Evolutionary conservation across 2,888 invertebrate species (phyloP).

Genomic region (Trichogramma evanescens): DNA sequence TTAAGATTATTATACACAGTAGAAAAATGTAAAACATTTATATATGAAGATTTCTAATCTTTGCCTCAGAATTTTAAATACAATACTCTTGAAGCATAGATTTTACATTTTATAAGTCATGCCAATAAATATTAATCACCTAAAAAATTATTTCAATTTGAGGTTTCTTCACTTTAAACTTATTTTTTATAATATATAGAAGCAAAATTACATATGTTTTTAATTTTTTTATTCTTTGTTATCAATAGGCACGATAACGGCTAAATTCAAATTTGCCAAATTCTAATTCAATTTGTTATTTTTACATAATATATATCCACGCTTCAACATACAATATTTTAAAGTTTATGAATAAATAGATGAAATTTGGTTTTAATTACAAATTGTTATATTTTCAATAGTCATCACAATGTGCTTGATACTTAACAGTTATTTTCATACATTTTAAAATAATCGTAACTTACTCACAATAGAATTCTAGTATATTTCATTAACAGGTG

Average conservation of each 20-base stretch:
- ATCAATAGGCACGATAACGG: constrained; percentile 40
- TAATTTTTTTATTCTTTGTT: constrained; percentile 15
- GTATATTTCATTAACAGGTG: too few relatives aligned
- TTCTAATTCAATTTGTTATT: constrained; percentile 12
- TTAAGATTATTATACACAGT: too few relatives aligned
- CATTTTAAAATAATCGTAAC: constrained; percentile 19
- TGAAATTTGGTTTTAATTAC: constrained; percentile 19
- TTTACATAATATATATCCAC: constrained; percentile 24
- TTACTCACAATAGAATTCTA: too few relatives aligned
- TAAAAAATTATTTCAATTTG: not conserved
- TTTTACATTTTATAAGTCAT: too few relatives aligned
- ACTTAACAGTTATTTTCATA: constrained; percentile 15
- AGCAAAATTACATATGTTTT: constrained; percentile 18
- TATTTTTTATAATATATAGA: constrained; percentile 1
- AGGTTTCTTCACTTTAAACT: not conserved
- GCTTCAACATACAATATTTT: constrained; percentile 1
- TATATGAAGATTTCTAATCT: too few relatives aligned
- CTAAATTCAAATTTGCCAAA: constrained; percentile 13
- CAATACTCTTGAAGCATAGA: too few relatives aligned
- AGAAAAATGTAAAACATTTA: too few relatives aligned
- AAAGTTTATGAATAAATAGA: constrained; percentile 7
- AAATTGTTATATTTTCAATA: constrained; percentile 23
- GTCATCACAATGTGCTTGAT: constrained; percentile 38
- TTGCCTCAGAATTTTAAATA: too few relatives aligned
- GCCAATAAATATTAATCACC: not conserved